Evolutionary conservation across 2,797 vertebrate genomes (phyloP).

Genomic region (Brachyalestes nurse): DNA sequence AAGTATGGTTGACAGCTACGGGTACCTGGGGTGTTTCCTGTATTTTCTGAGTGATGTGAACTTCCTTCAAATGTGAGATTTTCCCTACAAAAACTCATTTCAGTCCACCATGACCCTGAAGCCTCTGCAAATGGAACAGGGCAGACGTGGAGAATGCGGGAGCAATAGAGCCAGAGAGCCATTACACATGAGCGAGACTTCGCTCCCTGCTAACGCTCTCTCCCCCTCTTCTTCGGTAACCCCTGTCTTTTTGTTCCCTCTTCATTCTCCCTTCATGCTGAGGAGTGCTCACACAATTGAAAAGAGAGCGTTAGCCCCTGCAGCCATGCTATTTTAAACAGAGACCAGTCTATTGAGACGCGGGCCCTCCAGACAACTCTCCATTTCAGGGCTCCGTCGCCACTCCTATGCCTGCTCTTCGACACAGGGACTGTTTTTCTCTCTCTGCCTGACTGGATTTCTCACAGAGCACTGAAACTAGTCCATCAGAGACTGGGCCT

Average conservation of each 20-base stretch:
- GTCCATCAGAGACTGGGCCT: constrained; percentile 4
- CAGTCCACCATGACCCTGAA: constrained; percentile 59
- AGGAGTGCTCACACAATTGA: constrained; percentile 29
- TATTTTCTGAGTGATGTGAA: constrained; percentile 44
- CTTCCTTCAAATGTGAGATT: constrained; percentile 51
- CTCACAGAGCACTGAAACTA: constrained; percentile 24
- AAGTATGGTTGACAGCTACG: neutral
- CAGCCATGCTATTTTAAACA: constrained; percentile 51
- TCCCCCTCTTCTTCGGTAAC: constrained; percentile 5
- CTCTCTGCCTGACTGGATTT: constrained; percentile 44
- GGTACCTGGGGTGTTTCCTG: neutral
- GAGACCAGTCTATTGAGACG: constrained; percentile 43
- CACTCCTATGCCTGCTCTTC: neutral
- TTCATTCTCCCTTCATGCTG: constrained; percentile 29
- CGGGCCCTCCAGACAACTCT: constrained; percentile 37
- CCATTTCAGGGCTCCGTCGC: constrained; percentile 17
- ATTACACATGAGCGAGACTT: constrained; percentile 40
- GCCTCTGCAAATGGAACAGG: constrained; percentile 53
- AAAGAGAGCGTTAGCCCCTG: constrained; percentile 13
- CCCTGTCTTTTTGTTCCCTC: constrained; percentile 30
- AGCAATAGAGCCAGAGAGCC: constrained; percentile 43
- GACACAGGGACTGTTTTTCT: neutral
- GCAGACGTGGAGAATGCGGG: constrained; percentile 46
- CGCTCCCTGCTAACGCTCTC: constrained; percentile 28
- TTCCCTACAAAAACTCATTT: constrained; percentile 67